Evolutionary conservation across 2,797 vertebrate genomes (phyloP).

Genomic region (Poeciliopsis turneri): DNA sequence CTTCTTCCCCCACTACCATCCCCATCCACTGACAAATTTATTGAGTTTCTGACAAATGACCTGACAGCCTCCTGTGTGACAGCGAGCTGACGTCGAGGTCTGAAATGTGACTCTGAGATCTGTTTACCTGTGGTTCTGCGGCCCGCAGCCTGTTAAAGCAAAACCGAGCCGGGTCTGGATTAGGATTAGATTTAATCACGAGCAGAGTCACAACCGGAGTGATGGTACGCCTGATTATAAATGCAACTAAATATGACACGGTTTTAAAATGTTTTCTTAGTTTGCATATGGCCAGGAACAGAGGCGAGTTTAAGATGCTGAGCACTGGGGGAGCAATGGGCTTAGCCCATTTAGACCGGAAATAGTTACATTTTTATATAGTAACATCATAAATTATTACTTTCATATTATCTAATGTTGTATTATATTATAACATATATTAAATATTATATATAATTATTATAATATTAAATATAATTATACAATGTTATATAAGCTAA

Average conservation of each 20-base stretch:
- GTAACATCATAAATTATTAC: background rate
- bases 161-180: constrained; percentile 22
- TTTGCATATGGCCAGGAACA: background rate
- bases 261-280: background rate
- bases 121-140: constrained; percentile 39
- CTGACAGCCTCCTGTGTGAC: constrained; percentile 56
- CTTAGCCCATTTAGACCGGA: background rate
- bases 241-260: background rate
- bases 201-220: background rate
- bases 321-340: background rate
- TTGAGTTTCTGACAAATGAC: constrained; percentile 69
- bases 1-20: constrained; percentile 1
- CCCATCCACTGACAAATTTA: constrained; percentile 62
- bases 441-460: background rate
- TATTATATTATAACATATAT: background rate
- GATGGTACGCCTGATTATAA: background rate
- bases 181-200: constrained; percentile 8
- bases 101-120: constrained; percentile 40
- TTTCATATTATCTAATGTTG: background rate
- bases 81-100: constrained; percentile 52
- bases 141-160: constrained; percentile 11
- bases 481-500: background rate
- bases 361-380: background rate
- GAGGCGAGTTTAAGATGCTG: background rate
- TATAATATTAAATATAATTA: background rate